Conservation (phyloP, 2,113 vertebrate genomes). For the Monarcha castaneiventris region DNA sequence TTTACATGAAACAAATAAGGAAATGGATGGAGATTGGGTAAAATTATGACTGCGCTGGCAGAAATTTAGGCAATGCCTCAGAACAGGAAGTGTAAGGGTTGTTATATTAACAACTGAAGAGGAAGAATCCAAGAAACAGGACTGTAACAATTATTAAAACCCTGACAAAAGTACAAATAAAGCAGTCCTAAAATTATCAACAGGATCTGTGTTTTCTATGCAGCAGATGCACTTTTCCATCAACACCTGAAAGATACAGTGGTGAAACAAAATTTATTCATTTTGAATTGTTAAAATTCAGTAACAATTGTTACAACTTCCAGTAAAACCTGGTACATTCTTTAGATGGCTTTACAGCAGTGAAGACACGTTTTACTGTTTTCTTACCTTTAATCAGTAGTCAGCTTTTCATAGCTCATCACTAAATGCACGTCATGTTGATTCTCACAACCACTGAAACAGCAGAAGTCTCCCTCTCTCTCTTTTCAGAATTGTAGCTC, state of each 20-base stretch:
- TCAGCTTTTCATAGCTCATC: neutral
- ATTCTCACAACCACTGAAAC: constrained; percentile 41
- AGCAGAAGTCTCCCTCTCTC: neutral
- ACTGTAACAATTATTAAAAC: neutral
- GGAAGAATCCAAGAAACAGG: neutral
- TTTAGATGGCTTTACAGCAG: neutral
- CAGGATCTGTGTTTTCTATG: neutral
- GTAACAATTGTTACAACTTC: neutral
- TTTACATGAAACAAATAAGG: neutral
- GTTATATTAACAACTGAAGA: neutral
- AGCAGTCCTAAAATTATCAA: neutral
- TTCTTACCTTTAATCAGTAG: constrained; percentile 40
- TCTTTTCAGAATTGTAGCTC: neutral
- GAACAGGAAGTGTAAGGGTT: neutral
- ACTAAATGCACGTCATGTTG: constrained; percentile 15
- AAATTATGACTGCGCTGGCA: neutral
- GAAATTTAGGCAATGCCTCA: neutral
- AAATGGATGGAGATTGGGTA: neutral
- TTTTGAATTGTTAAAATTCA: neutral
- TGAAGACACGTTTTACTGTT: neutral
- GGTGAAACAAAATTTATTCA: neutral
- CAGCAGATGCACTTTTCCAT: neutral
- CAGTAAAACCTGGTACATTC: neutral
- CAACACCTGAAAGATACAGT: neutral
- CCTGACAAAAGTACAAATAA: neutral